These are phyloP conservation scores for Tinamus major DNA, from an alignment of 2,797 vertebrate genomes.

Conservation along the genomic window DNA sequence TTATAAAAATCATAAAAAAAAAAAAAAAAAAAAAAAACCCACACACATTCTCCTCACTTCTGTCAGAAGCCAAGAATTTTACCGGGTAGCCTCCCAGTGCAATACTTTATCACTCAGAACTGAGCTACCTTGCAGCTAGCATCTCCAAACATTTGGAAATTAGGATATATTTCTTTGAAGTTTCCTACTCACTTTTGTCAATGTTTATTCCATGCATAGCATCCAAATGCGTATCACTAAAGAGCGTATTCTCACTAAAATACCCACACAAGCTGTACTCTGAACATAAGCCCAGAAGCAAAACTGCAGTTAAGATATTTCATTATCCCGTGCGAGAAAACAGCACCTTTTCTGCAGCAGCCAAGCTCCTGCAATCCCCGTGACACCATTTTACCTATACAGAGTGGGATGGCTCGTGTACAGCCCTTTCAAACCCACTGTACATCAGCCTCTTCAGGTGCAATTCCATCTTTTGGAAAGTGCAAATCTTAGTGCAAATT, in stretches of 20 bases:
- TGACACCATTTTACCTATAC: rapidly evolving
- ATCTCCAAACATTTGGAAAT: neutral
- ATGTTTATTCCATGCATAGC: neutral
- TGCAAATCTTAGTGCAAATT: neutral
- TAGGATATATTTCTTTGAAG: neutral
- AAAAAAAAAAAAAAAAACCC: neutral
- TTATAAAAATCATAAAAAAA: no score
- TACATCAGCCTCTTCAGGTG: neutral
- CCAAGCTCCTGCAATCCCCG: neutral
- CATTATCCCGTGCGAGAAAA: neutral
- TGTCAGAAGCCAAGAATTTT: neutral
- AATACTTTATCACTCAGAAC: neutral
- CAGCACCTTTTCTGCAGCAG: neutral
- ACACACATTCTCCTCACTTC: neutral
- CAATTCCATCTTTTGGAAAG: no score
- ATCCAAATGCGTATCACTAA: neutral
- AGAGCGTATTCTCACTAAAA: neutral
- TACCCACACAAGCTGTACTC: neutral
- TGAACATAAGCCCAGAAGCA: neutral
- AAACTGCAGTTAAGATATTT: neutral
- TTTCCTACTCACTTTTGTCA: neutral
- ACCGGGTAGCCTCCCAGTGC: neutral
- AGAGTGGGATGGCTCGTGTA: rapidly evolving
- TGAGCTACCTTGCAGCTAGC: neutral
- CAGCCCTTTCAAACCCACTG: neutral